Evolutionary conservation across 2,888 invertebrate species (phyloP), one percentile per base, ranked within the genome.

Genomic region (Campoletis raptor): DNA sequence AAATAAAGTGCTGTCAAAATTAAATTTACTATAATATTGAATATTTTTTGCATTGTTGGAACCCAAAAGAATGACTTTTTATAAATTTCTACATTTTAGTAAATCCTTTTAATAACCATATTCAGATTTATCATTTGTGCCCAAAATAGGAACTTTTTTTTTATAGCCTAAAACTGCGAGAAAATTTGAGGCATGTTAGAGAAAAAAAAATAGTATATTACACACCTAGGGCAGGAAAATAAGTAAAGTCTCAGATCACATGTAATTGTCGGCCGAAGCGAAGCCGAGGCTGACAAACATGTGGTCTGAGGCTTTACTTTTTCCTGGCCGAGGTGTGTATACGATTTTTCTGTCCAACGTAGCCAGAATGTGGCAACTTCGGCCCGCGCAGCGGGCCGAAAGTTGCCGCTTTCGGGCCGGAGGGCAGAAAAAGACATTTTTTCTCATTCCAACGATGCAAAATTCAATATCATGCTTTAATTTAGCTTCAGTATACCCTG

Each of bases 1-100:
- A 83, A 83, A 86, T 86, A 81, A 67, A 76, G 72, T 69, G 72
- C 74, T 76, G 57, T 72, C 42, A 78, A 85, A 76, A 30, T 52
- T 52, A 76, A 45, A 80, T 80, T 80, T 66, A 6, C 6, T 0
- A 15, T 24, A n/a, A 12, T 6, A 61, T 61, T 30, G 61, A 30
- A 61, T 15, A 61, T 61, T 30, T 30, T 30, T 30, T 30, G 30
- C 61, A 15, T 30, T 15, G 61, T 61, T 61, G 61, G 6, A 30
- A 15, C 30, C 15, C 30, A 61, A 61, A 30, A 61, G 30, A 61
- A 15, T 30, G 12, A 30, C 1, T 61, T 6, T 15, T 30, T 61
- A 61, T 15, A 15, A 61, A 61, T 61, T 30, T 61, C 61, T 61
- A 12, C 57, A 12, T 57, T 57, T 30, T 61, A 30, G 15, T 24